These are phyloP conservation scores for Pelodiscus sinensis DNA, from an alignment of 2,113 vertebrate species.

Conservation along the genomic window DNA sequence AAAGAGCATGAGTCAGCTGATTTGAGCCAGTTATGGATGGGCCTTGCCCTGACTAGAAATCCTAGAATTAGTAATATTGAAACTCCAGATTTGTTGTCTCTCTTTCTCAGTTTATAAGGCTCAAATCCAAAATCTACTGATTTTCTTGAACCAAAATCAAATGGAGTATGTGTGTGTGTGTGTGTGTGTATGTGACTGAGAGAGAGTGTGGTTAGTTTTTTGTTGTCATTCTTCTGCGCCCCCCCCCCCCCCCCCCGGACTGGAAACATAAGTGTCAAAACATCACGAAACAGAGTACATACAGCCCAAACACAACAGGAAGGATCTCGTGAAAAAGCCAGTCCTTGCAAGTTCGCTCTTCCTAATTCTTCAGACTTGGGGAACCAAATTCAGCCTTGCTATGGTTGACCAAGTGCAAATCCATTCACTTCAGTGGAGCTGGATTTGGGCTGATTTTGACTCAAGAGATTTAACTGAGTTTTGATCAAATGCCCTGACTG, in stretches of 20 bases:
- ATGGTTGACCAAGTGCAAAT: background rate
- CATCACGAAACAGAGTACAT: background rate
- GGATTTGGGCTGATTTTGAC: background rate
- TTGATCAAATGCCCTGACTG: background rate
- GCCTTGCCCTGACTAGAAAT: background rate
- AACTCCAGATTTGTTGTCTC: background rate
- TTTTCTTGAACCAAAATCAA: background rate
- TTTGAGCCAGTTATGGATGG: background rate
- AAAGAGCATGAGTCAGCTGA: background rate
- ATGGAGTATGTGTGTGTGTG: background rate
- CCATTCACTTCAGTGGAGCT: background rate
- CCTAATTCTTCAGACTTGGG: background rate
- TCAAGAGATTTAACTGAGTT: background rate
- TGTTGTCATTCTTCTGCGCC: background rate
- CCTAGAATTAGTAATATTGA: background rate
- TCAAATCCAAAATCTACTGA: background rate
- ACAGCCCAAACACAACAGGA: background rate
- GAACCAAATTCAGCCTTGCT: background rate
- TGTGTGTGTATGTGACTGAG: too few species aligned
- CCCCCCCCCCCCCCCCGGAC: background rate
- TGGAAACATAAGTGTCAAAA: background rate
- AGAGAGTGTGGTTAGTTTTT: background rate
- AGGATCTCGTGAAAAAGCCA: background rate
- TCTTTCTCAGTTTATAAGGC: background rate
- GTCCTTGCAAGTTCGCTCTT: background rate